A percentile compares a stretch with the other conserved stretches of the same genome.
Evolutionary conservation across 2,888 invertebrate species (phyloP).

Genomic region (Cosmia trapezina): DNA sequence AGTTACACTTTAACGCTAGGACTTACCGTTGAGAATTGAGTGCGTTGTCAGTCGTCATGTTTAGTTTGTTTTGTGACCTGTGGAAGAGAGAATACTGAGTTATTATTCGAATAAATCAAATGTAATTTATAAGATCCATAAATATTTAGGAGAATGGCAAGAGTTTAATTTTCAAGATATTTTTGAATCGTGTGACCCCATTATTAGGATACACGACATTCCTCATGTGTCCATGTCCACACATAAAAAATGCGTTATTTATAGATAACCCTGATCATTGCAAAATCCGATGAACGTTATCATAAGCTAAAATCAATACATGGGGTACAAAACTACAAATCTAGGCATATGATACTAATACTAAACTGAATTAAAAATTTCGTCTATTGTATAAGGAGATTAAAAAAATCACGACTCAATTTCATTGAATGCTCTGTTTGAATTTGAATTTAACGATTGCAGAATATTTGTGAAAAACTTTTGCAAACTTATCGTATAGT

Average conservation of each 20-base stretch:
- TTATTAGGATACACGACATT: slow-evolving; percentile 5
- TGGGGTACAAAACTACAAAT: neutral
- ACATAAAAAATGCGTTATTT: neutral
- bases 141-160: slow-evolving; percentile 16
- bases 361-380: no score
- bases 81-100: slow-evolving; percentile 62
- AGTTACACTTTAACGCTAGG: neutral
- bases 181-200: slow-evolving; percentile 15
- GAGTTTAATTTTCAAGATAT: slow-evolving; percentile 28
- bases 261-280: no score
- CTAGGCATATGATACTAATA: neutral
- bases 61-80: slow-evolving; percentile 72
- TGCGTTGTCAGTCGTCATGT: slow-evolving; percentile 84
- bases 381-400: neutral
- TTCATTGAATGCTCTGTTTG: neutral
- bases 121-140: slow-evolving; percentile 26
- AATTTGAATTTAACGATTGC: no score
- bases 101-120: slow-evolving; percentile 28
- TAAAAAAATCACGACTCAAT: neutral
- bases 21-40: slow-evolving; percentile 86
- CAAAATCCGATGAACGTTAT: neutral
- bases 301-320: neutral
- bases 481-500: neutral
- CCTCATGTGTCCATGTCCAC: neutral
- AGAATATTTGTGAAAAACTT: neutral